phyloP scores from a whole-genome alignment of 1,140 invertebrate genomes.

The Scaptomyza montana region DNA sequence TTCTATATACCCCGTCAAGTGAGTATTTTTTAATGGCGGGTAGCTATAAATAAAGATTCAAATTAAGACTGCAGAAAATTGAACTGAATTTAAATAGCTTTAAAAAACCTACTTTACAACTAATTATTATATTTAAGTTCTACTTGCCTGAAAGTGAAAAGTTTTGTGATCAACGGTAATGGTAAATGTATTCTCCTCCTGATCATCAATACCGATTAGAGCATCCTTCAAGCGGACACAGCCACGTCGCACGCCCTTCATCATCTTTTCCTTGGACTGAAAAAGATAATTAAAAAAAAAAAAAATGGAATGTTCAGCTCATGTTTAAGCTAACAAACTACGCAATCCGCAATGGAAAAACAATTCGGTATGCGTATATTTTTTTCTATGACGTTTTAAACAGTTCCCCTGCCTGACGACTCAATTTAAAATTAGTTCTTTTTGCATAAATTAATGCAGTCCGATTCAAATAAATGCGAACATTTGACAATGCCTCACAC shows the following conservation, averaged over 20 bases:
- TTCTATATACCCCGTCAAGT: too few relatives aligned
- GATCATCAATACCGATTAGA: conserved; percentile 99
- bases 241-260: conserved; percentile 96
- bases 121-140: too few relatives aligned
- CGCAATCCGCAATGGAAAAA: background rate
- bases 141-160: conserved; percentile 95
- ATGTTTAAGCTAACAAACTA: background rate
- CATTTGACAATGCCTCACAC: conserved; percentile 84
- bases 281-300: conserved; percentile 82
- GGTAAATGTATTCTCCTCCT: conserved; percentile 99
- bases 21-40: background rate
- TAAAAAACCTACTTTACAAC: too few relatives aligned
- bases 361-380: background rate
- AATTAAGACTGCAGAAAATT: too few relatives aligned
- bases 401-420: background rate
- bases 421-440: conserved; percentile 15
- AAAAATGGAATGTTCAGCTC: background rate
- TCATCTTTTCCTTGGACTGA: conserved; percentile 99
- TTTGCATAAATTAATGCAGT: conserved; percentile 53
- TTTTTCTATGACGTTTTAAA: conserved; percentile 20
- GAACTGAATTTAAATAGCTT: too few relatives aligned
- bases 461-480: conserved; percentile 86
- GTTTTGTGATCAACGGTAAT: conserved; percentile 99
- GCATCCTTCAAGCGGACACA: conserved; percentile 97
- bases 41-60: too few relatives aligned